phyloP scores from a whole-genome alignment of 2,113 vertebrate genomes.

The Hypanus sabinus region DNA sequence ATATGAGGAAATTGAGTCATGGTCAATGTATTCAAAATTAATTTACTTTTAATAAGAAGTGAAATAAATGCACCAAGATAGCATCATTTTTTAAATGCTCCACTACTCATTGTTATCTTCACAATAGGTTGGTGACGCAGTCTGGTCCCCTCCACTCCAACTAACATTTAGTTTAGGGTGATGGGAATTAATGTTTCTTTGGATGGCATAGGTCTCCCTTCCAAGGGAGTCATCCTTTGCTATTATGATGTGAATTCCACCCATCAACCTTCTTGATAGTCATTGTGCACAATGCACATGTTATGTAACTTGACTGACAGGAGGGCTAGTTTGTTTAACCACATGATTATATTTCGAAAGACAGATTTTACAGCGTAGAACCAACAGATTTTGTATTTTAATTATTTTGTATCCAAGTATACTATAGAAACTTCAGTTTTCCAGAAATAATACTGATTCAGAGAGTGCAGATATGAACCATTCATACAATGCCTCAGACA shows the following conservation, averaged over 20 bases:
- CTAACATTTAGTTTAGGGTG: neutral
- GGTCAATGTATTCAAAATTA: neutral
- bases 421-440: neutral
- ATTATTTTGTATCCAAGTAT: constrained; percentile 14
- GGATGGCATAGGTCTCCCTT: neutral
- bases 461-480: neutral
- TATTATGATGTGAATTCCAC: neutral
- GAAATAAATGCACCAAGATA: constrained; percentile 9
- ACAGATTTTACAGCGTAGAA: constrained; percentile 2
- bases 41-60: neutral
- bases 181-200: neutral
- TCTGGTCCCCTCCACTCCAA: neutral
- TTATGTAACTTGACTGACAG: neutral
- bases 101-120: neutral
- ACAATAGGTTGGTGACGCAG: neutral
- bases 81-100: neutral
- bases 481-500: neutral
- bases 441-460: neutral
- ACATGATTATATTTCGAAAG: neutral
- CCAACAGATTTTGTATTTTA: neutral
- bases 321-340: neutral
- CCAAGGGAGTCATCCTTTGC: neutral
- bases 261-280: neutral
- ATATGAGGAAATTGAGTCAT: neutral
- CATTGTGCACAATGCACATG: neutral